Base-by-base conservation (phyloP, 1,140 invertebrate genomes). In the Drosophila truncata region DNA sequence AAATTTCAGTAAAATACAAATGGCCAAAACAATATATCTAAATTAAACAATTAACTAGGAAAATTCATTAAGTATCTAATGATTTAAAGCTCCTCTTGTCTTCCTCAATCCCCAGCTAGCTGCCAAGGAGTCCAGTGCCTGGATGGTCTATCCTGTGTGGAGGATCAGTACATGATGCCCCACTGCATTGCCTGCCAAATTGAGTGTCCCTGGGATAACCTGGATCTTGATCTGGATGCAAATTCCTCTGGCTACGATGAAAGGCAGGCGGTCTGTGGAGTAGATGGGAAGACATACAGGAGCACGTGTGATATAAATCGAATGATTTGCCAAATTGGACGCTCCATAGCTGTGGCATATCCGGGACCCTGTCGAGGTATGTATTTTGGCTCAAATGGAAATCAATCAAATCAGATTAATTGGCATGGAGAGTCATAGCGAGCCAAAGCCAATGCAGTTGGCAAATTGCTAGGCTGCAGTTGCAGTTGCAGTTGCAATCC, bases 261-360 rank as follows among this genome's bases (percentile, higher is more conserved):
- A 71, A 77, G 93, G 62, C 93, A 95, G 82, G 95, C 95, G 42
- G 96, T 98, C 11, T 98, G 97, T 93, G 98, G 97, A 2, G 95
- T 95, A 39, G 97, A 98, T 94, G 97, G 97, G 20, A 94, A 95
- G 67, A 98, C 97, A 29, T 98, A 98, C 94, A 95, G 95, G 64
- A 97, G 96, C 92, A 94, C 96, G 66, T 98, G 98, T 94, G 96
- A 98, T 92, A 94, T 98, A 88, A 94, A 96, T 82, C 95, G 96
- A 76, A 96, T 96, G 60, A 96, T 98, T 25, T 99, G 98, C 93
- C 94, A 95, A 78, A 95, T 95, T 60, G 97, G 97, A 58, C 95
- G 95, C 79, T 96, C 97, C 64, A 96, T 98, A 92, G 97, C 96
- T 39, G 94, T 97, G 35, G 97, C 97, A 29, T 98, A 98, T 93